Evolutionary conservation across 2,888 invertebrate species (phyloP), one percentile per base, ranked within the genome.

Genomic region (Chymomyza amoena): DNA sequence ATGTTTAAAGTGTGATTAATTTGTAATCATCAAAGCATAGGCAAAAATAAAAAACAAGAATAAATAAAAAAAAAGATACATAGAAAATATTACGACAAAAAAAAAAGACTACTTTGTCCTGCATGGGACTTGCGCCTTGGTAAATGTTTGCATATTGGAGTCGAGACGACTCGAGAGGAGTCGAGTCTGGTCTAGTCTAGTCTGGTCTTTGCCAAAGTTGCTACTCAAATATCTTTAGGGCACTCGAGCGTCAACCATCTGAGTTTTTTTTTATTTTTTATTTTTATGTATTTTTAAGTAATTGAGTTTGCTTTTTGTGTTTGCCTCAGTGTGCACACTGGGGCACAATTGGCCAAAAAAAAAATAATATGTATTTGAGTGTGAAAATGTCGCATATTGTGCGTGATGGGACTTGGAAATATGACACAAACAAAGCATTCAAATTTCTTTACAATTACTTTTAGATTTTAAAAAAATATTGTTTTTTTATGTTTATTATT

Each of bases 1-100:
- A 85, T 85, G 86, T 85, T 86, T 86, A 84, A 85, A 86, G 84
- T 85, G 84, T 85, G 84, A 85, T 85, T 85, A 85, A 85, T 85
- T 85, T 86, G 84, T 86, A 84, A 84, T 84, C 84, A 84, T 85
- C 84, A 80, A 85, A 80, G 83, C 82, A 81, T 80, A 80, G 73
- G 16, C 54, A 54, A 54, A n/a, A 7, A 54, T 18, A 3, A n/a
- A 54, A 20, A 54, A 16, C n/a, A 16, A 54, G 25, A 25, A 25
- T 25, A 25, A 25, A 25, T 25, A 25, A 28, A 20, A 57, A 57
- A 25, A 28, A 20, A 57, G 28, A 57, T 6, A 20, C 13, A 7
- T 57, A 9, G 7, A 57, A 25, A 25, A 20, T 25, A 18, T 7
- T 57, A 60, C 10, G 28, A 15, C 28, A 5, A 36, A 6, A 28